Evolutionary conservation across 2,113 vertebrate species (phyloP), one percentile per base, ranked within the genome.

Genomic region (Barbus barbus): DNA sequence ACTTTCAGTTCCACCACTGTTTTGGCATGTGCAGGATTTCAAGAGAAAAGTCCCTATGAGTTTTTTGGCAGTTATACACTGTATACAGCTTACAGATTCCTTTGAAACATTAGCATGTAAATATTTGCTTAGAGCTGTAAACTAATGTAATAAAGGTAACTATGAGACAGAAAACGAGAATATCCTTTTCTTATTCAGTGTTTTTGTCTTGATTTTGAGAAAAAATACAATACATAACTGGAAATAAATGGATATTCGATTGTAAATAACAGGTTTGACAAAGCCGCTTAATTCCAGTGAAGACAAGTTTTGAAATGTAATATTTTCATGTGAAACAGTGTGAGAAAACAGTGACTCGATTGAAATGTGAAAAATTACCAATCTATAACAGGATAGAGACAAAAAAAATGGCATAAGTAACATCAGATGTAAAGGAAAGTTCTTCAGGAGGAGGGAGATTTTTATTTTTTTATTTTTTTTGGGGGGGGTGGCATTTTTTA

Each of bases 1-100:
- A 74, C 41, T 86, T 87, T 85, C 83, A 38, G 24, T 48, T 74
- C 26, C 5, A n/a, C 38, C 78, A 80, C 77, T 58, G 81, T 38
- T 65, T 78, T 76, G 77, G 56, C 33, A 12, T 78, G 31, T 56
- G 28, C 48, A n/a, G 20, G 48, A 18, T 61, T 78, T 26, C 9
- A 38, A 44, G 13, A 58, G 31, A 38, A 77, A 77, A 78, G 76
- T 78, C 56, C 56, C 22, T 61, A 38, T 38, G 33, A 20, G 56
- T 26, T 61, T n/a, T 61, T 44, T 60, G 56, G 28, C 33, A 16
- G 56, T 78, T 41, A 44, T 41, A 44, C 16, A 78, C 20, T 26
- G 20, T 77, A 24, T 61, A 53, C 22, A 14, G 22, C 13, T 56
- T n/a, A 36, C 28, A 60, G 36, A 11, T 24, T 38, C 51, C 12